Evolutionary conservation across 2,888 invertebrate species (phyloP).

Genomic region (Limnephilus marmoratus): DNA sequence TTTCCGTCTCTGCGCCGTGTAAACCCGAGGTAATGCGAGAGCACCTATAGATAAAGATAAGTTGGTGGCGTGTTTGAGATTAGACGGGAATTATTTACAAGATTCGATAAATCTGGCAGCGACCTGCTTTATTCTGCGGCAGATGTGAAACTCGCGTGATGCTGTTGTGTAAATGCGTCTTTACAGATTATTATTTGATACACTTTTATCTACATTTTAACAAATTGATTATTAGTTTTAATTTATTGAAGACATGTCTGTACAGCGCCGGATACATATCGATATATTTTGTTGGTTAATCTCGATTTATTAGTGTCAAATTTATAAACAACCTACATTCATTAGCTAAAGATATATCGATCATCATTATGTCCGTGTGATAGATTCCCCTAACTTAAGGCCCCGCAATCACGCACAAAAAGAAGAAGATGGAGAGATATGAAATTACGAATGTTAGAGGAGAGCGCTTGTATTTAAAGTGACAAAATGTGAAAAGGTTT

Average conservation of each 20-base stretch:
- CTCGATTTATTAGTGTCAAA: background rate
- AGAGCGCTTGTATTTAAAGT: too few relatives aligned
- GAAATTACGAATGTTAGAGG: too few relatives aligned
- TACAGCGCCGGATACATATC: background rate
- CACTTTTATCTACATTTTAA: background rate
- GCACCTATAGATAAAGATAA: conserved; percentile 59
- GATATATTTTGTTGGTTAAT: background rate
- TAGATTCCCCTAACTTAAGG: background rate
- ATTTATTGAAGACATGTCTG: background rate
- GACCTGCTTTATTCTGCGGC: conserved; percentile 28
- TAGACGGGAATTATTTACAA: conserved; percentile 63
- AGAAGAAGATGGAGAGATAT: too few relatives aligned
- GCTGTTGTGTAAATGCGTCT: background rate
- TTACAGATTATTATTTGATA: conserved; percentile 27
- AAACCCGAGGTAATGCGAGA: conserved; percentile 50
- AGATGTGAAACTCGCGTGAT: conserved; percentile 42
- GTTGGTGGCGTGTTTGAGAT: conserved; percentile 60
- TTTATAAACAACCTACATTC: background rate
- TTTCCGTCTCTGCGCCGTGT: conserved; percentile 47
- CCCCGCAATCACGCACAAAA: too few relatives aligned
- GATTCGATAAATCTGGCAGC: conserved; percentile 59
- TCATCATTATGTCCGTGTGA: background rate
- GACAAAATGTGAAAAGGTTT: too few relatives aligned
- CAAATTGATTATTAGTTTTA: conserved; percentile 2
- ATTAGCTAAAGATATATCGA: background rate